Evolutionary conservation across 2,113 vertebrate species (phyloP), one percentile per base, ranked within the genome.

Genomic region (Cyphotilapia sp.): DNA sequence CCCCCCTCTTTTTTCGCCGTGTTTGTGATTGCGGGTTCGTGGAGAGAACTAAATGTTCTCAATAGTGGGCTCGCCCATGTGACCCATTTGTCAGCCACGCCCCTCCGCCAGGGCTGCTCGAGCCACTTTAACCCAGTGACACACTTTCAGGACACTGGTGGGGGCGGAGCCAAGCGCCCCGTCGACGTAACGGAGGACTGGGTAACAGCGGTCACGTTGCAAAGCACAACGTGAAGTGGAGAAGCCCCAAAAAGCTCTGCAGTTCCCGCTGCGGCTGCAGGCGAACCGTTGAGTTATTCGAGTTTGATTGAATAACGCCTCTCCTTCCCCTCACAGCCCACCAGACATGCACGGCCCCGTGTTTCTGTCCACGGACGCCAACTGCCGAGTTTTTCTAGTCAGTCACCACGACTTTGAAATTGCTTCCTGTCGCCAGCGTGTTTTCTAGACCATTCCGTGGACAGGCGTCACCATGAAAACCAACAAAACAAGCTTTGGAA

Each of bases 91-190:
- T 85, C 80, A 86, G 94, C 94, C 92, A 84, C 96, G 92, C 93
- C 95, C 82, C 94, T 87, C 40, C 76, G 31, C 63, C 81, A 19
- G 45, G 10, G 45, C 87, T 47, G 81, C 82, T 80, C 57, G 89
- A 90, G 93, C 93, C 93, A 94, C 92, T 94, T 95, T 97, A 97
- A 97, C 97, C 97, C 96, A 97, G 97, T 97, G 97, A 97, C 97
- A 97, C 96, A 97, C 91, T 97, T 97, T 96, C 86, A 87, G 84
- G 49, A 88, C 87, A 33, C 19, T 27, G 59, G 88, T 63, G 61
- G 86, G 90, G 95, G 93, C 87, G 91, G 95, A 66, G 91, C 87
- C 51, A 56, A 10, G 63, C 63, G 35, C 24, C 4, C 22, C 17
- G 42, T 24, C 40, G 69, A 89, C 92, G 94, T 92, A 93, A 91